Conservation (phyloP, 2,113 vertebrate genomes). For the Semnornis frantzii region DNA sequence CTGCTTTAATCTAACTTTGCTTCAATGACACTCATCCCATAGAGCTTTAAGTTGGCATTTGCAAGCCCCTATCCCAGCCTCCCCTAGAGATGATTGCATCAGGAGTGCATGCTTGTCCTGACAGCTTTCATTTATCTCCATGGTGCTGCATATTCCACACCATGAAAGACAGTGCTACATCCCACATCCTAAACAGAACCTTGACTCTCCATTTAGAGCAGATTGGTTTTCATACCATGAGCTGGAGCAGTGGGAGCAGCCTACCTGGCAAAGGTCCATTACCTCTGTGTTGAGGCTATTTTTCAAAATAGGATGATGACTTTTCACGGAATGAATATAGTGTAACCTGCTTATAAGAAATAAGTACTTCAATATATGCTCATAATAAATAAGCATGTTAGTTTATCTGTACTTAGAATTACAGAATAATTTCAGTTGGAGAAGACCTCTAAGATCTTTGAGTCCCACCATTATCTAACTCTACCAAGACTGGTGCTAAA, state of each 20-base stretch:
- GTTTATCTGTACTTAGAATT: neutral
- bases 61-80: neutral
- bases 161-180: too few relatives aligned
- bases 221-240: neutral
- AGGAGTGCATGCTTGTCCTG: neutral
- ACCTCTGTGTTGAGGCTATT: neutral
- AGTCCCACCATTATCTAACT: too few relatives aligned
- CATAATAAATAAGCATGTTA: neutral
- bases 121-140: fast-evolving
- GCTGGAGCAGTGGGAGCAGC: neutral
- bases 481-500: too few relatives aligned
- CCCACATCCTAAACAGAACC: neutral
- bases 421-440: too few relatives aligned
- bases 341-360: neutral
- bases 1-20: neutral
- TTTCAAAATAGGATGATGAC: neutral
- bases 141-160: neutral
- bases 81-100: neutral
- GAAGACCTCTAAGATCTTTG: too few relatives aligned
- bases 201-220: neutral
- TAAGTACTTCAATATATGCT: neutral
- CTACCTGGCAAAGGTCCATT: neutral
- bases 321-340: neutral
- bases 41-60: neutral
- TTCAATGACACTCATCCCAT: neutral